Percentiles rank a stretch among this genome's conserved stretches.
Conservation (phyloP, 2,797 vertebrate genomes). For the Chaetophractus vellerosus region DNA sequence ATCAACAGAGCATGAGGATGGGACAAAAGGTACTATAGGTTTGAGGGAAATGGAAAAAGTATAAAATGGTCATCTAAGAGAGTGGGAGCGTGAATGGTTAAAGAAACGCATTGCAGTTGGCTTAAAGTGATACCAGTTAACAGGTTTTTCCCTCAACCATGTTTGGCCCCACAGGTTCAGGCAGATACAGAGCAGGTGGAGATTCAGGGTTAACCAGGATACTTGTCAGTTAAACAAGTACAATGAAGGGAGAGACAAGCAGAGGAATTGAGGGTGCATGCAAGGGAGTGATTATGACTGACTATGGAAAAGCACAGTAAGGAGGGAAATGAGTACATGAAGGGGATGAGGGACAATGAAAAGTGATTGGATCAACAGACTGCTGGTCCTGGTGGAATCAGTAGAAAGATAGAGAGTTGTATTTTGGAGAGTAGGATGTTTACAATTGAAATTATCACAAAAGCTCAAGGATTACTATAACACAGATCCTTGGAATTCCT, state of each 20-base stretch:
- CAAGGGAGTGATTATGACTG: background rate
- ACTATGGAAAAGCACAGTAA: background rate
- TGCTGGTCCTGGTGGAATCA: background rate
- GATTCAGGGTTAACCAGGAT: conserved; percentile 30
- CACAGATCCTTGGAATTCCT: background rate
- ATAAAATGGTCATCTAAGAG: conserved; percentile 15
- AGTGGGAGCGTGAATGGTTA: background rate
- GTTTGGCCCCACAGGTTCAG: background rate
- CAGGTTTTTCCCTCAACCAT: background rate
- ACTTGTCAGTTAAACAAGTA: conserved; percentile 40
- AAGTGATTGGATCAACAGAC: background rate
- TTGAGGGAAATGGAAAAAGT: background rate
- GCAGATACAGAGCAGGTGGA: background rate
- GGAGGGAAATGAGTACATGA: background rate
- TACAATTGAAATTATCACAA: background rate
- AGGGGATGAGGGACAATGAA: background rate
- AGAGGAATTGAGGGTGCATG: background rate
- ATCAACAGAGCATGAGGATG: background rate
- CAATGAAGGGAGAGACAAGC: conserved; percentile 19
- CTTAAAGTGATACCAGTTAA: background rate
- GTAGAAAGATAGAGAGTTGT: background rate
- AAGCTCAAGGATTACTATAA: conserved; percentile 26
- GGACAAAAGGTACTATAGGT: background rate
- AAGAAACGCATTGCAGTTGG: conserved; percentile 5
- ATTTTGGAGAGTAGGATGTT: conserved; percentile 11